Evolutionary conservation across 2,113 vertebrate species (phyloP).

Genomic region (Rhinichthys klamathensis): DNA sequence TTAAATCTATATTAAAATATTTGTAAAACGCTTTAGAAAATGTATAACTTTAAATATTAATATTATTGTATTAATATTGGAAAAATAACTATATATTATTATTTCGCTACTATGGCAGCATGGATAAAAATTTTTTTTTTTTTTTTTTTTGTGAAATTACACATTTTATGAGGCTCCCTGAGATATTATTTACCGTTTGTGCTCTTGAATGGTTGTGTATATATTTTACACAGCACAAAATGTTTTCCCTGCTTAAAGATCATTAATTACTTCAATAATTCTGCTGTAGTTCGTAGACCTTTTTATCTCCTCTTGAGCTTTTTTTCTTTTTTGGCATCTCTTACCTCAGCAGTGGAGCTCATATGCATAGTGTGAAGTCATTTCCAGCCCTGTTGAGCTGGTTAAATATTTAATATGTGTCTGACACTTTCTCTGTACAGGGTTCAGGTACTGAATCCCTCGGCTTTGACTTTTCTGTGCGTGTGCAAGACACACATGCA

Average conservation of each 20-base stretch:
- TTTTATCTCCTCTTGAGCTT: background rate
- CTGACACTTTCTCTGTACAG: constrained; percentile 28
- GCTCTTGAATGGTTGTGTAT: background rate
- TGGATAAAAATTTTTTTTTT: too few species aligned
- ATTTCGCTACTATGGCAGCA: background rate
- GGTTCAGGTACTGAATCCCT: constrained; percentile 34
- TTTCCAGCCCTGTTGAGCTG: constrained; percentile 9
- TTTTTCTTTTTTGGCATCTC: background rate
- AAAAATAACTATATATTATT: too few species aligned
- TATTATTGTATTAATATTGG: too few species aligned
- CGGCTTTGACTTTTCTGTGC: constrained; percentile 10
- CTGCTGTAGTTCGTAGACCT: background rate
- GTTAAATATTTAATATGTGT: constrained; percentile 50
- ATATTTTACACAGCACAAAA: background rate
- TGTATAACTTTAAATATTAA: background rate
- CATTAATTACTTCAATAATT: constrained; percentile 14
- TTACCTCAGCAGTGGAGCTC: background rate
- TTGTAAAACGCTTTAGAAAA: background rate
- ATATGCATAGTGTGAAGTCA: constrained; percentile 9
- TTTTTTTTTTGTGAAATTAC: background rate
- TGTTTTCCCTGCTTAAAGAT: background rate
- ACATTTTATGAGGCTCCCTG: background rate
- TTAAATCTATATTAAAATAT: background rate
- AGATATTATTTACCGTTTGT: background rate
- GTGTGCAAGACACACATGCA: constrained; percentile 34